Evolutionary conservation across 2,888 invertebrate genomes (phyloP), one percentile per base, ranked within the genome.

Genomic region (Lepas anatifera): DNA sequence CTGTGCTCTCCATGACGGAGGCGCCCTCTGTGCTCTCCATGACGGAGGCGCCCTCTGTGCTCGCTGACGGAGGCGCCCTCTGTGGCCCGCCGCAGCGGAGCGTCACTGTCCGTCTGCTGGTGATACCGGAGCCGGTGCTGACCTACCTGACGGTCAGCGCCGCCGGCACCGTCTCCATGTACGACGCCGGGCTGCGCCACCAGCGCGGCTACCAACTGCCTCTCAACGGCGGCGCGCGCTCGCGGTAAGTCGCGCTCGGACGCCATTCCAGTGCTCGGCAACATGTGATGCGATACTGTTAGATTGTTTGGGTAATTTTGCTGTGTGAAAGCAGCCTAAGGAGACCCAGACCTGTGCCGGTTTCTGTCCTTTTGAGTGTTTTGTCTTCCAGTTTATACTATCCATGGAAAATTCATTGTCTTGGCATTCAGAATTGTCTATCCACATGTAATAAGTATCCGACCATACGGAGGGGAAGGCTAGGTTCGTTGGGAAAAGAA

Each of bases 151-250:
- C 32, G 32, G 58, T 58, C 16, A 32, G 25, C 18, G 32, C 32
- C 4, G 32, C 25, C 16, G 58, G 58, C 32, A 16, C 58, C 18
- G 58, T 58, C 29, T 27, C 58, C 18, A 58, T 58, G 58, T 58
- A 58, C 32, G 58, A 58, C 58, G 58, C 58, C 32, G 6, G 6
- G 16, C 8, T 58, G 6, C 18, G 13, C 10, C 32, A 32, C 58
- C 58, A 58, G 58, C 58, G 58, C 3, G 58, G 58, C 32, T 58
- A 58, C 32, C 58, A 58, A 32, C 58, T 58, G 32, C 58, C 58
- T 11, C 29, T 58, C 18, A 8, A 8, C 32, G 32, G 18, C 32
- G 25, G 3, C 27, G 16, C 58, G 58, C 22, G 29, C 58, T 4
- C 7, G 32, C 0, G 58, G 58, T 58, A 22, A 32, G 58, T 18